phyloP scores from a whole-genome alignment of 35 echinoderm and acorn worm species.

The Ophioderma brevispina region DNA sequence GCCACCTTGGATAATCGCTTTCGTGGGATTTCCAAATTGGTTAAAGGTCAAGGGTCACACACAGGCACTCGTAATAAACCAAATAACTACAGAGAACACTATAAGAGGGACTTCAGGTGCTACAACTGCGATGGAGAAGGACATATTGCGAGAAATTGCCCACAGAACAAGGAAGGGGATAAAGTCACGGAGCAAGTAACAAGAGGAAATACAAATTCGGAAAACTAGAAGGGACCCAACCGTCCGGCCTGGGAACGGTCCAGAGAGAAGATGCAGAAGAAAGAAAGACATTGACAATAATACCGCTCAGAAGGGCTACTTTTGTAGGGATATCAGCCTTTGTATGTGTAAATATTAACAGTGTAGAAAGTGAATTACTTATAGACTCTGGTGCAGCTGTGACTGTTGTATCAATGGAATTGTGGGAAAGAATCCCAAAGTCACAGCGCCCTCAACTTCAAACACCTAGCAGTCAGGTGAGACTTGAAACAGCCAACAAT shows the following conservation, averaged over 20 bases:
- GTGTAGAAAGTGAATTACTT: background rate
- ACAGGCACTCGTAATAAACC: too few relatives aligned
- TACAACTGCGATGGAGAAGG: slow-evolving; percentile 15
- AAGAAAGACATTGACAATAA: background rate
- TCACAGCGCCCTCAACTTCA: background rate
- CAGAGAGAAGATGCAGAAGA: background rate
- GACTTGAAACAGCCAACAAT: slow-evolving; percentile 6
- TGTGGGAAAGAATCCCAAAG: background rate
- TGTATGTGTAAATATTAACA: slow-evolving; percentile 7
- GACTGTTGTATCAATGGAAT: background rate
- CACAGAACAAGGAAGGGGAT: background rate
- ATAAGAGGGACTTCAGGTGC: background rate
- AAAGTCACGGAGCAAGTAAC: background rate
- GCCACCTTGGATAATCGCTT: too few relatives aligned
- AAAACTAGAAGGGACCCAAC: slow-evolving; percentile 39
- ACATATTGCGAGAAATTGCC: background rate
- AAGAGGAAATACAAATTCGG: background rate
- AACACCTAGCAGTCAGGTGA: background rate
- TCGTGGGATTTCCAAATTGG: too few relatives aligned
- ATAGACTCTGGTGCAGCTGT: background rate
- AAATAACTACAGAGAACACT: too few relatives aligned
- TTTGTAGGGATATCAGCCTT: background rate
- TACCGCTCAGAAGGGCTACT: background rate
- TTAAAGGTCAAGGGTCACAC: too few relatives aligned
- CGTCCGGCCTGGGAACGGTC: slow-evolving; percentile 24